These are phyloP conservation scores for Pao palembangensis DNA, from an alignment of 2,113 vertebrate genomes.

Conservation along the genomic window DNA sequence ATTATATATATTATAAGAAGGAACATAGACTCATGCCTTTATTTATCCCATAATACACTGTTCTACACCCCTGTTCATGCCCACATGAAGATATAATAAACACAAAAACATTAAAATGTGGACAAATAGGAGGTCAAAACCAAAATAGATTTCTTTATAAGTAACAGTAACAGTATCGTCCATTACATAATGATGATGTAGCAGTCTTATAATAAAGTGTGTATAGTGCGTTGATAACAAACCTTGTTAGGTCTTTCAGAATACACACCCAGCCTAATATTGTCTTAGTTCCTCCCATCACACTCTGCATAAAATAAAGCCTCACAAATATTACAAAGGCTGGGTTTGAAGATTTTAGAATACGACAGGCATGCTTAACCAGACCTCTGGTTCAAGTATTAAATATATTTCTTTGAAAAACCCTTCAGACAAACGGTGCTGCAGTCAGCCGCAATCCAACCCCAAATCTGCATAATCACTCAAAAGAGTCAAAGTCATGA, in stretches of 20 bases:
- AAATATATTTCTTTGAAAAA: neutral
- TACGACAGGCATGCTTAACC: neutral
- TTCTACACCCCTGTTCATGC: constrained; percentile 80
- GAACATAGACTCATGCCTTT: constrained; percentile 76
- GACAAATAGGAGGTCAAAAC: constrained; percentile 73
- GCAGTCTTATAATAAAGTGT: constrained; percentile 73
- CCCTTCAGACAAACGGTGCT: neutral
- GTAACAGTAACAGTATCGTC: constrained; percentile 58
- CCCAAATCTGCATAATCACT: too few relatives aligned
- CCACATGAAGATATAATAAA: constrained; percentile 43
- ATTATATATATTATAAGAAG: neutral
- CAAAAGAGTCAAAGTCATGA: too few relatives aligned
- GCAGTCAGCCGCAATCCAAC: neutral
- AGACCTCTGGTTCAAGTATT: neutral
- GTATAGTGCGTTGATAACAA: constrained; percentile 74
- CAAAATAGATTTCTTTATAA: constrained; percentile 69
- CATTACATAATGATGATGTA: constrained; percentile 54
- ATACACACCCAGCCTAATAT: constrained; percentile 1
- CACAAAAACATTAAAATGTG: constrained; percentile 65
- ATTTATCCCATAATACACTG: constrained; percentile 84
- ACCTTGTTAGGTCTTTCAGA: constrained; percentile 54
- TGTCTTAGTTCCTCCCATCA: neutral
- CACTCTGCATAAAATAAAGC: neutral
- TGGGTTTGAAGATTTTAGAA: neutral
- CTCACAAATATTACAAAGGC: neutral